Base-by-base conservation (phyloP, 2,797 vertebrate genomes). In the Megalops cyprinoides region DNA sequence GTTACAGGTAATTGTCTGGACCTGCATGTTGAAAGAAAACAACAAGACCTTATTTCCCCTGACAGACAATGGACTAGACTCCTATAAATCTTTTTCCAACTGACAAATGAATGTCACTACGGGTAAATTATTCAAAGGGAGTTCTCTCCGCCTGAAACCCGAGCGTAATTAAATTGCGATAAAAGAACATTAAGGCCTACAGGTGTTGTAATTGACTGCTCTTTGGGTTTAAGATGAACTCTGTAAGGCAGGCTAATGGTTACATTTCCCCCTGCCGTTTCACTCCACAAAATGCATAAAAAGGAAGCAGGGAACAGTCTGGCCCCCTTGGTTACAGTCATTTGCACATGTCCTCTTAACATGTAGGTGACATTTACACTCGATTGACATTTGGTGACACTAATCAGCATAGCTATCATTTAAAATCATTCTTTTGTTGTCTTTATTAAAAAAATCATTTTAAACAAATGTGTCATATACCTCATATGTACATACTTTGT, bases 181-280 rank as follows among this genome's bases (percentile, higher is more conserved):
- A 87, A 91, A 90, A 91, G 85, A 89, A 88, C 87, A 88, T 91
- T 90, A 90, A 86, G 83, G 80, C 85, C 86, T 89, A 92, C 87
- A 86, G 84, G 87, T 71, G 78, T 14, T 76, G 69, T 88, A 87
- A 92, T 89, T 86, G 82, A 88, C 85, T 83, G 74, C 51, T 39
- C 69, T 80, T 34, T 76, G 75, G 28, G 53, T 74, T 25, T 39
- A 2, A 23, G 12, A 42, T 20, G 34, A 69, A 18, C 4, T 42
- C 39, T 37, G 34, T 75, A 53, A 75, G 48, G 18, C 5, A 37
- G 74, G 49, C 15, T 31, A 51, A 53, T 8, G 49, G 49, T 51
- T 53, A 48, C 15, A 51, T 18, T 51, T 51, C 2, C 74, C 23
- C 48, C 74, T 31, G 74, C 46, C 20, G 8, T 51, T 53, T 18